Evolutionary conservation across 1,140 invertebrate species (phyloP).

Genomic region (Drosophila ohnishii): DNA sequence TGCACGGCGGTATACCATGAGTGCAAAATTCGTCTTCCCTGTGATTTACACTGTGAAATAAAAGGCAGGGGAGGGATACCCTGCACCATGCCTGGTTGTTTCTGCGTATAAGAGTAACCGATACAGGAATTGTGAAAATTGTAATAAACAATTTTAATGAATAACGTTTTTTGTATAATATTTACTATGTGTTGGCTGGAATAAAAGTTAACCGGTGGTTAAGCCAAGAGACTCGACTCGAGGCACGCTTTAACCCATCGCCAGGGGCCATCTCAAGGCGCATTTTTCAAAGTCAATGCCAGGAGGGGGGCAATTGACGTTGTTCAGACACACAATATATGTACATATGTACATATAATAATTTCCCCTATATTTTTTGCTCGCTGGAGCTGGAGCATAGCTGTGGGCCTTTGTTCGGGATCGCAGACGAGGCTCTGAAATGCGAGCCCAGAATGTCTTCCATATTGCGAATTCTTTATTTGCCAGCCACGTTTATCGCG

Average conservation of each 20-base stretch:
- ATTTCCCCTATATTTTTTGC: slow-evolving; percentile 2
- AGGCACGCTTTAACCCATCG: background rate
- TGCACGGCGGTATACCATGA: no score
- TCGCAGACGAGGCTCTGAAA: slow-evolving; percentile 10
- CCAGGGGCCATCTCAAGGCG: slow-evolving; percentile 31
- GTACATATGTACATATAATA: background rate
- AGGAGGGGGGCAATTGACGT: slow-evolving; percentile 50
- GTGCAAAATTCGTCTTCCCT: no score
- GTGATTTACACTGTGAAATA: no score
- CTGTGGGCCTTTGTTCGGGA: slow-evolving; percentile 42
- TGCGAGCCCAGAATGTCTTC: slow-evolving; percentile 13
- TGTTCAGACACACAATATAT: slow-evolving; percentile 25
- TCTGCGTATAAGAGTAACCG: no score
- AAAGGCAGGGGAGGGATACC: no score
- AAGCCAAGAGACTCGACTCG: background rate
- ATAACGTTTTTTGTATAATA: no score
- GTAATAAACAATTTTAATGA: no score
- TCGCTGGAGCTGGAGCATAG: slow-evolving; percentile 27
- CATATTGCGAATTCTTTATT: slow-evolving; percentile 56
- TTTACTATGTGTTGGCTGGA: no score
- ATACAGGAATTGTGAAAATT: no score
- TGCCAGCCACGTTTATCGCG: slow-evolving; percentile 51
- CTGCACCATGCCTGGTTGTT: no score
- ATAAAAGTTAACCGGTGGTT: slow-evolving; percentile 1
- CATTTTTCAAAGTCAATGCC: slow-evolving; percentile 74